Conservation (phyloP, 2,888 invertebrate genomes). For the Andrena bucephala region DNA sequence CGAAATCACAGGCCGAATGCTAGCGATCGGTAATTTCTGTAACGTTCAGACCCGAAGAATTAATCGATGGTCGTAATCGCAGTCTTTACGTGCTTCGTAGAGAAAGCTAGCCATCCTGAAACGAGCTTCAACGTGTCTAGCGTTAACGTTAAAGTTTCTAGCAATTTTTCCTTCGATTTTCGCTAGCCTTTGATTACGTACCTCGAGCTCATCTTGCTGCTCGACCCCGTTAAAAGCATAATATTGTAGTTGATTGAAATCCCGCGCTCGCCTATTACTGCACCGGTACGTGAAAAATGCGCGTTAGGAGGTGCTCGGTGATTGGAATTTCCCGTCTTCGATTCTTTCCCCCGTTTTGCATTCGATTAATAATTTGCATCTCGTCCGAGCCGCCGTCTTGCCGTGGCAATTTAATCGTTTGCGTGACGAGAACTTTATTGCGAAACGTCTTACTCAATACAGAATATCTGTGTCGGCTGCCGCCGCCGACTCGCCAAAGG, state of each 20-base stretch:
- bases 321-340: slow-evolving; percentile 16
- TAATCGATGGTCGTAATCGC: slow-evolving; percentile 42
- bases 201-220: neutral
- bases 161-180: slow-evolving; percentile 7
- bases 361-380: slow-evolving; percentile 13
- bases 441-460: slow-evolving; percentile 6
- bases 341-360: neutral
- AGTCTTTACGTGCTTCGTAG: neutral
- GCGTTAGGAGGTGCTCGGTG: neutral
- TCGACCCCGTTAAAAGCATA: slow-evolving; percentile 4
- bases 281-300: neutral
- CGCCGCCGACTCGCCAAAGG: neutral
- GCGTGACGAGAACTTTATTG: slow-evolving; percentile 8
- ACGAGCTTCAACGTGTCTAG: neutral
- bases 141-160: neutral
- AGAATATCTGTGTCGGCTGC: neutral
- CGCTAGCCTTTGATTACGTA: neutral
- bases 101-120: neutral
- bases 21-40: slow-evolving; percentile 13
- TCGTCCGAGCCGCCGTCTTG: neutral
- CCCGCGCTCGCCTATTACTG: slow-evolving; percentile 17
- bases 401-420: neutral
- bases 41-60: neutral
- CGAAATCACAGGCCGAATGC: slow-evolving; percentile 30
- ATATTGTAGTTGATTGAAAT: slow-evolving; percentile 34